Percentiles rank a stretch among this genome's conserved stretches.
These are phyloP conservation scores for Micromussa lordhowensis DNA, from an alignment of 92 coral and sea anemone species.

Conservation along the genomic window DNA sequence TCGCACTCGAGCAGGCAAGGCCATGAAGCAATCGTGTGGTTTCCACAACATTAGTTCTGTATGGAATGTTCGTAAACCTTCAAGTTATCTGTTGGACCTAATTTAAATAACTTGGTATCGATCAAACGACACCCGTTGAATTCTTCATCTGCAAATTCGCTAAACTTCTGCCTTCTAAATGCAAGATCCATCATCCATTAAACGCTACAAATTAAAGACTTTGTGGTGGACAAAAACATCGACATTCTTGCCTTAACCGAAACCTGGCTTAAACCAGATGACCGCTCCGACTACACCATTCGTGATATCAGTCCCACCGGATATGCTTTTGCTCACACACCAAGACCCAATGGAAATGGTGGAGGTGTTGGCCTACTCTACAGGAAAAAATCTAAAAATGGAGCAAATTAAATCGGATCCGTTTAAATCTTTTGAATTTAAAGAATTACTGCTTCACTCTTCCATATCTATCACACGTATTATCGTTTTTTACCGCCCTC, in stretches of 20 bases:
- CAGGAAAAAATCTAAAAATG: background rate
- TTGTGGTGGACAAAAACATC: constrained; percentile 36
- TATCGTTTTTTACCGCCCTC: no score
- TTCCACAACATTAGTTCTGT: background rate
- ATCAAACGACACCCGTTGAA: background rate
- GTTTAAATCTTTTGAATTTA: no score
- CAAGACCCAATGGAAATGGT: constrained; percentile 19
- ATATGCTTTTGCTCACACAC: constrained; percentile 33
- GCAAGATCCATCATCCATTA: constrained; percentile 29
- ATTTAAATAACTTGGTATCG: background rate
- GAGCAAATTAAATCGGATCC: no score
- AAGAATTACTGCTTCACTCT: no score
- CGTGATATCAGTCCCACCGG: constrained; percentile 38
- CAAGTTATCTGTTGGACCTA: background rate
- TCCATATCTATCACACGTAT: no score
- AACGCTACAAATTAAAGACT: constrained; percentile 38
- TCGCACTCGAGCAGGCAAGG: background rate
- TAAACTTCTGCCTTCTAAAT: background rate
- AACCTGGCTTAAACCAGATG: constrained; percentile 43
- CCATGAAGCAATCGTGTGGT: background rate
- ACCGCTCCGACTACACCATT: constrained; percentile 6
- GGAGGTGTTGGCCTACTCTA: constrained; percentile 34
- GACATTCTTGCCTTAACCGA: constrained; percentile 51
- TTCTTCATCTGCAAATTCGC: background rate
- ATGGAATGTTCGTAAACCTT: background rate